phyloP scores from a whole-genome alignment of 2,113 vertebrate species.

The Eulacestoma nigropectus region DNA sequence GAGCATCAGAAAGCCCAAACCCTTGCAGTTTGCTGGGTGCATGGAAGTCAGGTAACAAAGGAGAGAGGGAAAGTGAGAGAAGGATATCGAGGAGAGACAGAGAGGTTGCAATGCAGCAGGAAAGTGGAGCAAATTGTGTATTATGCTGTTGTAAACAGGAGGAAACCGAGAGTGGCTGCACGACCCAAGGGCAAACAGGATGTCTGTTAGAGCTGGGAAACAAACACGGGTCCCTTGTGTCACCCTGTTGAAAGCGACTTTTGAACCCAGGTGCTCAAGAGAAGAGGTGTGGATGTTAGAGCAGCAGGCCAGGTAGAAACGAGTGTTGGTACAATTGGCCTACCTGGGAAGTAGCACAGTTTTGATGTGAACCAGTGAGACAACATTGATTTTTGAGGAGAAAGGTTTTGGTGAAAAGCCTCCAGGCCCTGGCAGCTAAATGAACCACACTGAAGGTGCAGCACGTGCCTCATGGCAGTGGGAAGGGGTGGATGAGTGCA shows the following conservation, averaged over 20 bases:
- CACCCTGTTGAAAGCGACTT: neutral
- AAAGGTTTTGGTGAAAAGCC: neutral
- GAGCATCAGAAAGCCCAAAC: neutral
- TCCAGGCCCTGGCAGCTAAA: neutral
- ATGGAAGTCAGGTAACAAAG: neutral
- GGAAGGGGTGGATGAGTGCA: neutral
- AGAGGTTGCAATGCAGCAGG: neutral
- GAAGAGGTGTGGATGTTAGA: neutral
- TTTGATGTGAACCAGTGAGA: neutral
- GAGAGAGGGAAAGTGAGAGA: neutral
- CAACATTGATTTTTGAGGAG: neutral
- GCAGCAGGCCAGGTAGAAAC: neutral
- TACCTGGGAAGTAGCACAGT: neutral
- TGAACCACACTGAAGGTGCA: neutral
- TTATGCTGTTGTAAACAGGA: neutral
- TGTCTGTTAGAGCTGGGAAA: slow-evolving; percentile 25
- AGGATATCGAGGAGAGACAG: neutral
- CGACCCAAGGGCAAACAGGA: slow-evolving; percentile 29
- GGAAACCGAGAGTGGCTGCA: neutral
- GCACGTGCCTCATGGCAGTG: neutral
- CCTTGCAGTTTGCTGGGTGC: neutral
- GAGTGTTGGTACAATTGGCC: neutral
- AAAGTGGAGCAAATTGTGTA: neutral
- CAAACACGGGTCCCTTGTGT: neutral
- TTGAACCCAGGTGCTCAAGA: neutral